Evolutionary conservation across 2,797 vertebrate species (phyloP), one percentile per base, ranked within the genome.

Genomic region (Emydoidea blandingii): DNA sequence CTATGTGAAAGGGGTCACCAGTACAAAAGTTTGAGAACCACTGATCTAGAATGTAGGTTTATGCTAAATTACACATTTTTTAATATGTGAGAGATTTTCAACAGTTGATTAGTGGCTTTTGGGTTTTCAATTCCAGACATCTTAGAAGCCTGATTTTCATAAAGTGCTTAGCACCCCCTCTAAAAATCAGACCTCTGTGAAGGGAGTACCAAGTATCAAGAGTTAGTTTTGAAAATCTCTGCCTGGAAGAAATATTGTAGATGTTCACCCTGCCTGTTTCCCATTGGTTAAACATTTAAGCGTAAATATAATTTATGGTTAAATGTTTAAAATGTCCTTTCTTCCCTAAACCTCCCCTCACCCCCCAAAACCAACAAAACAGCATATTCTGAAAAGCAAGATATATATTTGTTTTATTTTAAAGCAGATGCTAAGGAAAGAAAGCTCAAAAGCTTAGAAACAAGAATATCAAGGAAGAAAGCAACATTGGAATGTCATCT

Each of bases 211-310:
- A 85, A 76, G 82, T 72, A 81, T 56, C 81, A 34, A 34, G 80
- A 54, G 93, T 57, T 57, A 81, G 88, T 86, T 5, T 1, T 65
- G 19, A 82, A 83, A 93, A 87, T 0, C 5, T 4, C 11, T 76
- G 25, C 8, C 85, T 85, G 14, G 79, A 85, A 82, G 74, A 49
- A 29, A 47, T 78, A 47, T 78, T 6, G 0, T 21, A 31, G 10
- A 19, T 56, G 5, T 83, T 80, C 57, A 50, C 25, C 1, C 78
- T n/a, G 4, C 1, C 78, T n/a, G 4, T 49, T 82, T 12, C 11
- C 44, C 31, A 1, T 0, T 0, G 21, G 31, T 12, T n/a, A 56
- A 81, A n/a, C 0, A 1, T 54, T 85, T 80, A 27, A 29, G 44
- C 74, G 5, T 49, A 78, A 47, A 31, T 12, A 16, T 50, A 50